Base-by-base conservation (phyloP, 2,113 vertebrate species). In the Axis porcinus region DNA sequence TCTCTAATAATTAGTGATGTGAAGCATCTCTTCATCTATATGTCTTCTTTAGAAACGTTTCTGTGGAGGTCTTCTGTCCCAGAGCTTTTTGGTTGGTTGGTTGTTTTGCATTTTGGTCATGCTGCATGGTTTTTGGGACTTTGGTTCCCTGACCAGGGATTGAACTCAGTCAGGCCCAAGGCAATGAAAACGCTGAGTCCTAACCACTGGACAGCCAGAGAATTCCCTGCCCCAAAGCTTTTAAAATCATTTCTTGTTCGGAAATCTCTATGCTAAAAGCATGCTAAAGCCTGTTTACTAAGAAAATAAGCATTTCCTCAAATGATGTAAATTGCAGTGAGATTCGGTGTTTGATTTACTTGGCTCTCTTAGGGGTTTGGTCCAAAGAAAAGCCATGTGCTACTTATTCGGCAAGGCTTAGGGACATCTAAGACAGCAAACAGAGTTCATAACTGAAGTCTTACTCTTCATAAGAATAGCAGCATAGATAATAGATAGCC, bases 351-450 rank as follows among this genome's bases (percentile, higher is more conserved):
- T 88, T 54, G 36, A 25, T 62, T 84, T 76, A 60, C 47, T 76
- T n/a, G 47, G 12, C 52, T 15, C 17, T 86, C 30, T 76, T 89
- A 79, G 70, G 70, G 14, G 52, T 87, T 21, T n/a, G 36, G 27
- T 64, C 78, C 55, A 82, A 52, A 50, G 43, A 86, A 47, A 89
- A 86, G 62, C 58, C 54, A 62, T 40, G 14, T 17, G n/a, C 83
- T 92, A 16, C 62, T 96, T 83, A 17, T 23, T 90, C 11, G 43
- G 64, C 19, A 74, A 91, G 76, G 28, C 83, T 92, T 86, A 74
- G 33, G 81, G 36, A 92, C 36, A 70, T 36, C 0, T 54, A 57
- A 94, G 36, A 43, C 8, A 84, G 13, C 17, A 64, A 27, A 89
- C 1, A 25, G 40, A 64, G 43, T 30, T 45, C 45, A 33, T 83